phyloP scores from a whole-genome alignment of 2,888 invertebrate genomes.

The Eulithis testata region DNA sequence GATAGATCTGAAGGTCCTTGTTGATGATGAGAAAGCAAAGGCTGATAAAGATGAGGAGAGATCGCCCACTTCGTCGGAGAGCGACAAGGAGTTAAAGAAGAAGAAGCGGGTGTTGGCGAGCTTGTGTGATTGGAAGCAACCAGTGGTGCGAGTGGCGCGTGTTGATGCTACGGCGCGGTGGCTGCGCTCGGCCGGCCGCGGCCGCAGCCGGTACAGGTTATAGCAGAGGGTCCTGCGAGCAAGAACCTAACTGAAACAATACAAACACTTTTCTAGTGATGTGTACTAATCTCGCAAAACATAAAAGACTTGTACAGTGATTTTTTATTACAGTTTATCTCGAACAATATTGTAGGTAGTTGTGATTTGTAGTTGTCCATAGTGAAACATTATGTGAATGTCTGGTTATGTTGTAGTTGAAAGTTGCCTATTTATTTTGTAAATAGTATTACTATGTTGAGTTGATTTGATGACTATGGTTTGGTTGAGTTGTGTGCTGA shows the following conservation, averaged over 20 bases:
- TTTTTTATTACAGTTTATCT: constrained; percentile 21
- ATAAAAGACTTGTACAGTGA: constrained; percentile 18
- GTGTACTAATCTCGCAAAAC: constrained; percentile 23
- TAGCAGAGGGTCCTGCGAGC: constrained; percentile 51
- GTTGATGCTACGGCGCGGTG: constrained; percentile 76
- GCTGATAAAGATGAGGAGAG: constrained; percentile 55
- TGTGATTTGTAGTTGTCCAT: constrained; percentile 41
- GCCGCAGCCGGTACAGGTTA: constrained; percentile 49
- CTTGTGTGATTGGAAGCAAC: constrained; percentile 82
- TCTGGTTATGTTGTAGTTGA: constrained; percentile 33
- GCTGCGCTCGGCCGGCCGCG: constrained; percentile 65
- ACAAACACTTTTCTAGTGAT: constrained; percentile 23
- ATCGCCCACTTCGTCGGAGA: constrained; percentile 55
- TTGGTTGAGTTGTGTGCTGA: constrained; percentile 27
- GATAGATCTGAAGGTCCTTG: constrained; percentile 55
- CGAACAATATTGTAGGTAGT: constrained; percentile 35
- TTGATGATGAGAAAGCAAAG: constrained; percentile 54
- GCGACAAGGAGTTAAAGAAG: constrained; percentile 59
- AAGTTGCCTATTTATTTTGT: constrained; percentile 41
- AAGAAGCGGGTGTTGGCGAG: constrained; percentile 63
- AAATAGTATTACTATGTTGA: constrained; percentile 22
- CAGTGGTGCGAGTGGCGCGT: constrained; percentile 87
- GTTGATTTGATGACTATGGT: constrained; percentile 28
- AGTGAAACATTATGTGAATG: constrained; percentile 25
- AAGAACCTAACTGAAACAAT: constrained; percentile 22